phyloP scores from a whole-genome alignment of 1,140 invertebrate species.

The Drosophila kanapiae region DNA sequence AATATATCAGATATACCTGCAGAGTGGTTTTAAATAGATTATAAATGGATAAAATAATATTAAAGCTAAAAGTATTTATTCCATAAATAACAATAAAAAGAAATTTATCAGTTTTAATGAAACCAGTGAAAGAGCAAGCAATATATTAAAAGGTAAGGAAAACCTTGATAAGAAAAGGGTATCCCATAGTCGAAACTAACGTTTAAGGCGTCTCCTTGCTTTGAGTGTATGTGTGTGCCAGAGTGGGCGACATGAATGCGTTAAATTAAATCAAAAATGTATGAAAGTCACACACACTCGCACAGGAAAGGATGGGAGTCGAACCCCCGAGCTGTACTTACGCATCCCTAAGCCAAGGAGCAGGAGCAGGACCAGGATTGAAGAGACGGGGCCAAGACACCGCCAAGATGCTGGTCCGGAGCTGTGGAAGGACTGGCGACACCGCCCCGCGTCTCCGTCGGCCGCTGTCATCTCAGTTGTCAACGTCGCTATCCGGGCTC shows the following conservation, averaged over 20 bases:
- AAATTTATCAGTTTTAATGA: background rate
- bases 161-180: background rate
- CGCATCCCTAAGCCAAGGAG: constrained; percentile 53
- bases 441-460: constrained; percentile 26
- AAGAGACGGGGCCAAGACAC: constrained; percentile 28
- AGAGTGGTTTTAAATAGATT: no score
- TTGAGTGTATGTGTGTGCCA: constrained; percentile 4
- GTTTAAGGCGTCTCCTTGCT: background rate
- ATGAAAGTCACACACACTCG: constrained; percentile 40
- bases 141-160: background rate
- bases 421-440: constrained; percentile 64
- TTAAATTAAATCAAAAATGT: constrained; percentile 79
- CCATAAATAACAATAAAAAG: no score
- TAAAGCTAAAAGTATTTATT: background rate
- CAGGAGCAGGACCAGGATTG: constrained; percentile 34
- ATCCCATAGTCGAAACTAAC: background rate
- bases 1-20: no score
- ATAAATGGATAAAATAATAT: no score
- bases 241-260: constrained; percentile 35
- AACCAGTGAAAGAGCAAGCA: accelerated
- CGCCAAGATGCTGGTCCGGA: constrained; percentile 59
- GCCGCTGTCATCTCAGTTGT: constrained; percentile 57
- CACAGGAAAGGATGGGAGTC: constrained; percentile 1
- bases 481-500: constrained; percentile 33
- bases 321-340: constrained; percentile 67